These are phyloP conservation scores for Coccyzus lansbergi DNA, from an alignment of 2,797 vertebrate genomes.

Conservation along the genomic window DNA sequence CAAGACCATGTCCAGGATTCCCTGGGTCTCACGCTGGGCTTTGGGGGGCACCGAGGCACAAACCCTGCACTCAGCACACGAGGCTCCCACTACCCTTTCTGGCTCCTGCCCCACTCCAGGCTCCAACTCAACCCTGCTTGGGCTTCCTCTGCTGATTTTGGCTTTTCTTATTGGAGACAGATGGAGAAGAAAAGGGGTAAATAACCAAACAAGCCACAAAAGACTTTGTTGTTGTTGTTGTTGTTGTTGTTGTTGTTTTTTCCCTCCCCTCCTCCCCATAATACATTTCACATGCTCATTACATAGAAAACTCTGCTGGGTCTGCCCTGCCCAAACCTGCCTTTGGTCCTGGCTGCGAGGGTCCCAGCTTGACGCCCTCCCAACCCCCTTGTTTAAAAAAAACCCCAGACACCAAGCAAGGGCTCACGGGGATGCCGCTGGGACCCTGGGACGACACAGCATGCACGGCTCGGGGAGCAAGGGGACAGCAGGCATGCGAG, in stretches of 20 bases:
- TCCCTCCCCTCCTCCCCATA: background rate
- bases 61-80: background rate
- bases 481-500: background rate
- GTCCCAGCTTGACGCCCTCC: background rate
- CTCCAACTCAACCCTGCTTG: background rate
- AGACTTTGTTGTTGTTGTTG: background rate
- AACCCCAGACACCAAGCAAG: background rate
- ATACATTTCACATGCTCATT: slow-evolving; percentile 42
- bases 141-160: background rate
- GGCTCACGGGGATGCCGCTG: rapidly evolving
- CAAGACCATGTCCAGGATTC: too few relatives aligned
- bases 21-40: background rate
- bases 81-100: background rate
- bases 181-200: background rate
- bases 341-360: background rate
- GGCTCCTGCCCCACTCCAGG: background rate
- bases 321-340: background rate
- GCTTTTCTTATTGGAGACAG: background rate
- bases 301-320: slow-evolving; percentile 32
- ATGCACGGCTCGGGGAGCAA: background rate
- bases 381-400: background rate
- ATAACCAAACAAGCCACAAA: background rate
- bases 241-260: too few relatives aligned
- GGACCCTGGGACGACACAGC: background rate
- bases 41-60: background rate